Percentiles rank a stretch among this genome's conserved stretches.
These are phyloP conservation scores for Linyphia triangularis DNA, from an alignment of 2,888 invertebrate genomes.

Conservation along the genomic window DNA sequence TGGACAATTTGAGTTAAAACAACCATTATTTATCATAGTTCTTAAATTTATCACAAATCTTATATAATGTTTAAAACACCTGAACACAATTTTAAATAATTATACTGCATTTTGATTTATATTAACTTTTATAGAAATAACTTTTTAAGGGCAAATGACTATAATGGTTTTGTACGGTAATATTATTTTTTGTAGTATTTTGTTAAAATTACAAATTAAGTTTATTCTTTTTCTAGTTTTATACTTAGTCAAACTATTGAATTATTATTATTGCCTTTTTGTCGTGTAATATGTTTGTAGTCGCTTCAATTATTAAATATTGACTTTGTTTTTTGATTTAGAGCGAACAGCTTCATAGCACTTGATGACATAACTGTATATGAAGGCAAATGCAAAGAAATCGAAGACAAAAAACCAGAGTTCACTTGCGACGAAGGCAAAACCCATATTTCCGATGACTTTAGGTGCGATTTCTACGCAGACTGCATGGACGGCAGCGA, in stretches of 20 bases:
- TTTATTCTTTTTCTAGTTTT: neutral
- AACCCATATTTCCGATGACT: conserved; percentile 57
- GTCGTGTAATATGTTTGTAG: too few species aligned
- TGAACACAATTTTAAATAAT: too few species aligned
- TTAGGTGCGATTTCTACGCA: conserved; percentile 73
- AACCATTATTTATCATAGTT: too few species aligned
- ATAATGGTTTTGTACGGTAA: too few species aligned
- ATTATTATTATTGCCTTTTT: neutral
- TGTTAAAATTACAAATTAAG: too few species aligned
- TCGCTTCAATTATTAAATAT: neutral
- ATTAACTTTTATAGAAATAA: too few species aligned
- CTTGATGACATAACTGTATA: conserved; percentile 71
- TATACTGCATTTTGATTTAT: too few species aligned
- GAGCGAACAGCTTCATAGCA: conserved; percentile 71
- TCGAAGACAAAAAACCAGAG: conserved; percentile 48
- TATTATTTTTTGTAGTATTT: too few species aligned
- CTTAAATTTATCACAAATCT: too few species aligned
- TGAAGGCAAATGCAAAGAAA: conserved; percentile 47
- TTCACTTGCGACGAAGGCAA: conserved; percentile 61
- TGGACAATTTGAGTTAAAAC: too few species aligned
- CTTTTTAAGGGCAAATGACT: too few species aligned
- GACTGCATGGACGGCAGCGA: conserved; percentile 73
- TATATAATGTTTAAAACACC: too few species aligned
- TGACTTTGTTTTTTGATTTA: conserved; percentile 22
- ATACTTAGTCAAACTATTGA: neutral